Percentiles rank a stretch among this genome's conserved stretches.
Conservation (phyloP, 2,888 invertebrate species). For the Cephus pygmeus region DNA sequence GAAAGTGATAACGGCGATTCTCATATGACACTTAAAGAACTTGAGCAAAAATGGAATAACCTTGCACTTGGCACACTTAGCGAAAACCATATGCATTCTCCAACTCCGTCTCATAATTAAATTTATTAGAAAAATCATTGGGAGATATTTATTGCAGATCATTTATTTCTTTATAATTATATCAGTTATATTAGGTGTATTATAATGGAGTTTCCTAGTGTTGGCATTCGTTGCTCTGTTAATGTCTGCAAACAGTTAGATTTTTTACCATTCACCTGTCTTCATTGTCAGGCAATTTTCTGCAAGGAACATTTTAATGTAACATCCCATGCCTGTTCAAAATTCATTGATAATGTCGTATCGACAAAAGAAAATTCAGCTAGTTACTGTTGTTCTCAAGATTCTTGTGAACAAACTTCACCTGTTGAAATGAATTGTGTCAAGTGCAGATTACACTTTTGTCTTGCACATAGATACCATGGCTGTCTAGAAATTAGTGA, state of each 20-base stretch:
- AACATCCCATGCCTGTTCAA: constrained; percentile 69
- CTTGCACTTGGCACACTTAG: constrained; percentile 69
- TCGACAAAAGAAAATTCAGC: constrained; percentile 37
- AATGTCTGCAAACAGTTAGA: constrained; percentile 75
- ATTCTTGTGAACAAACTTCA: constrained; percentile 72
- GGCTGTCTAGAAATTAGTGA: constrained; percentile 71
- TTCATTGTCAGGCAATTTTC: constrained; percentile 72
- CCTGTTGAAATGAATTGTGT: constrained; percentile 75
- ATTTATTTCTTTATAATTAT: background rate
- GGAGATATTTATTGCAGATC: background rate
- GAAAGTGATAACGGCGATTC: constrained; percentile 94
- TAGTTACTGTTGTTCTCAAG: constrained; percentile 69
- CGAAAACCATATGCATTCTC: constrained; percentile 68
- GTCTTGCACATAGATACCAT: constrained; percentile 75
- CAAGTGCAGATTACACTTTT: constrained; percentile 77
- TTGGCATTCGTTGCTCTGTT: constrained; percentile 76
- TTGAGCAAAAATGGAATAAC: constrained; percentile 76
- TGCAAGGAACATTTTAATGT: constrained; percentile 76
- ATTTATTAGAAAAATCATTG: background rate
- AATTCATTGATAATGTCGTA: constrained; percentile 50
- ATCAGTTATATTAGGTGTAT: background rate
- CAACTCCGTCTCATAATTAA: constrained; percentile 60
- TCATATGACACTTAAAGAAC: constrained; percentile 89
- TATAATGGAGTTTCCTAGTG: constrained; percentile 78
- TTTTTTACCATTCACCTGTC: constrained; percentile 78